These are phyloP conservation scores for Poecilia gillii DNA, from an alignment of 2,797 vertebrate genomes.

Conservation along the genomic window DNA sequence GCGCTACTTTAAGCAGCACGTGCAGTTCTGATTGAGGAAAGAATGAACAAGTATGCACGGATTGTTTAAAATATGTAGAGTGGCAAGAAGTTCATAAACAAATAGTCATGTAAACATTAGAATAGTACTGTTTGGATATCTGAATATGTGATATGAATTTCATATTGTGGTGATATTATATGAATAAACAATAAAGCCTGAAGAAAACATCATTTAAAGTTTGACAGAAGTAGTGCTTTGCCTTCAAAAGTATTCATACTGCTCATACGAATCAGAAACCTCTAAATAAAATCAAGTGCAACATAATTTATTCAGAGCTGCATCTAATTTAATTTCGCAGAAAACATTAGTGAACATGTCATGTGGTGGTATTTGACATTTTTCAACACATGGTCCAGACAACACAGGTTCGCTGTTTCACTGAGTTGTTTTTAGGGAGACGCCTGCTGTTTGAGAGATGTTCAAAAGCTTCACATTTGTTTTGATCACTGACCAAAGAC, in stretches of 20 bases:
- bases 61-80: background rate
- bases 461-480: conserved; percentile 51
- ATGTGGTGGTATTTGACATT: background rate
- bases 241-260: background rate
- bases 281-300: background rate
- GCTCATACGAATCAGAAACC: background rate
- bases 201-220: background rate
- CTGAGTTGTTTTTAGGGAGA: conserved; percentile 3
- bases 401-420: conserved; percentile 24
- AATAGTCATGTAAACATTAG: background rate
- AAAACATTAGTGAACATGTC: background rate
- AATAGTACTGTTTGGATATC: background rate
- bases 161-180: background rate
- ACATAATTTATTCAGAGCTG: background rate
- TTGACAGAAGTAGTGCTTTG: background rate
- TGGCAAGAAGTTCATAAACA: background rate
- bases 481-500: conserved; percentile 39
- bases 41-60: background rate
- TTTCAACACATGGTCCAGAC: background rate
- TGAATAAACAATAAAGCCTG: background rate
- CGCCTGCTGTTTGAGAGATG: conserved; percentile 14
- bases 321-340: background rate
- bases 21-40: background rate
- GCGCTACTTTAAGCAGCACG: background rate
- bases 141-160: background rate